phyloP scores from a whole-genome alignment of 2,888 invertebrate species.

The Melanargia galathea region DNA sequence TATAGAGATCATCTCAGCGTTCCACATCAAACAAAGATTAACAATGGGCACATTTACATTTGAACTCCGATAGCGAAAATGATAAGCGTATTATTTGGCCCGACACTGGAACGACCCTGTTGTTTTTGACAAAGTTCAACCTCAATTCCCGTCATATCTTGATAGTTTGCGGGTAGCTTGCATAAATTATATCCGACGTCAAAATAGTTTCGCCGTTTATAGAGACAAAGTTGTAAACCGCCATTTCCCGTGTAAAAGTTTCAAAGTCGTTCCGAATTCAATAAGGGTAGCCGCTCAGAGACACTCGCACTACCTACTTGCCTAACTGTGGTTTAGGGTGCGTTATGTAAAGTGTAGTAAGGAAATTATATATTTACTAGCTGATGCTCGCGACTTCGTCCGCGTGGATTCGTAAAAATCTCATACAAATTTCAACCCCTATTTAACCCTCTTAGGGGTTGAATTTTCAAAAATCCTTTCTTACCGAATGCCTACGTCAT shows the following conservation, averaged over 20 bases:
- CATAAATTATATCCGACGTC: conserved; percentile 43
- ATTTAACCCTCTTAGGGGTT: no score
- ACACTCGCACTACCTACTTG: not conserved
- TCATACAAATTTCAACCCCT: no score
- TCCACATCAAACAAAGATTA: conserved; percentile 15
- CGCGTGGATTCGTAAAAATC: no score
- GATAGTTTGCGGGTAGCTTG: conserved; percentile 39
- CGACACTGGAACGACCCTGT: conserved; percentile 24
- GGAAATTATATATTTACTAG: no score
- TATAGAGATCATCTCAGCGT: not conserved
- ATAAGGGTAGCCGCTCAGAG: conserved; percentile 34
- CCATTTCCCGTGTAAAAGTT: conserved; percentile 43
- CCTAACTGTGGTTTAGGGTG: not conserved
- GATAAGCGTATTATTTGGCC: conserved; percentile 26
- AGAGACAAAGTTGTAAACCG: conserved; percentile 37
- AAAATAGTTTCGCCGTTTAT: conserved; percentile 44
- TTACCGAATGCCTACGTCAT: no score
- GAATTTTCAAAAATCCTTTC: no score
- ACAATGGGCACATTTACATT: conserved; percentile 28
- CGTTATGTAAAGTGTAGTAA: not conserved
- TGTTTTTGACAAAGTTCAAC: conserved; percentile 39
- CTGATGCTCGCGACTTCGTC: no score
- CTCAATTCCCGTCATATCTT: conserved; percentile 37
- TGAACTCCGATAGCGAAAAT: conserved; percentile 18
- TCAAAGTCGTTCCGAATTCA: conserved; percentile 40